Evolutionary conservation across 2,797 vertebrate species (phyloP).

Genomic region (Odontamblyopus rebecca): DNA sequence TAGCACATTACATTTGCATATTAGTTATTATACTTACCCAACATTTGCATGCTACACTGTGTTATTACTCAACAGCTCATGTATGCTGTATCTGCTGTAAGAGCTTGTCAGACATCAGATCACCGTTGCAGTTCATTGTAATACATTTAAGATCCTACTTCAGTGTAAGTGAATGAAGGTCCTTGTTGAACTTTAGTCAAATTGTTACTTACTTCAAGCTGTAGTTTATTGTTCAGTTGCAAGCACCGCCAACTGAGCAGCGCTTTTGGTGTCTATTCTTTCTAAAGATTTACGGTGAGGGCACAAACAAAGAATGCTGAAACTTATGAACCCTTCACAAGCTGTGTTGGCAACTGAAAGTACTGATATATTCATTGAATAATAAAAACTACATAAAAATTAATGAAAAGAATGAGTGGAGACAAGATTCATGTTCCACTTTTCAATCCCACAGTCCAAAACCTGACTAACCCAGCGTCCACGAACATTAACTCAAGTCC

Average conservation of each 20-base stretch:
- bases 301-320: neutral
- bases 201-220: neutral
- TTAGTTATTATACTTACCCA: neutral
- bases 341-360: too few relatives aligned
- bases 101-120: neutral
- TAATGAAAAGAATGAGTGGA: too few relatives aligned
- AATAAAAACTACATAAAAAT: too few relatives aligned
- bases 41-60: neutral
- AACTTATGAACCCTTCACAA: neutral
- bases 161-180: too few relatives aligned
- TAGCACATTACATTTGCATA: neutral
- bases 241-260: neutral
- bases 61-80: neutral
- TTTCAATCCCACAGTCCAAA: too few relatives aligned
- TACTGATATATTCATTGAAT: too few relatives aligned
- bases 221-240: neutral
- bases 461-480: too few relatives aligned
- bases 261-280: neutral
- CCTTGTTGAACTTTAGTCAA: neutral
- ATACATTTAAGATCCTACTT: neutral
- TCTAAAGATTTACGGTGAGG: neutral
- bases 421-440: too few relatives aligned
- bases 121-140: too few relatives aligned
- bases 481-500: too few relatives aligned
- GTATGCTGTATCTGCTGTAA: neutral